These are phyloP conservation scores for Aspiorhynchus laticeps DNA, from an alignment of 2,113 vertebrate genomes.

Conservation along the genomic window DNA sequence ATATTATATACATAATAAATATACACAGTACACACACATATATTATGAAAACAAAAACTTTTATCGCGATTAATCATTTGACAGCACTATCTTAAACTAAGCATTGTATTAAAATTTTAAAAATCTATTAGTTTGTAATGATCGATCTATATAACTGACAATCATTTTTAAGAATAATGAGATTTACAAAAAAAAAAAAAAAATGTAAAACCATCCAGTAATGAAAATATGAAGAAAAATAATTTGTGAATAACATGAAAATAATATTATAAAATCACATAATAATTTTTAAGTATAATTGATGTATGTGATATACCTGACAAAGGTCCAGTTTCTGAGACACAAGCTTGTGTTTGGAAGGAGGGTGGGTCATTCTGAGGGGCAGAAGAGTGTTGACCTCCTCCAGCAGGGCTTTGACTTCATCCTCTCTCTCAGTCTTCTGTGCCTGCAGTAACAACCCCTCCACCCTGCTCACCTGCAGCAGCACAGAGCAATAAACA, in stretches of 20 bases:
- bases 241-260: not conserved
- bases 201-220: not conserved
- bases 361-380: no score
- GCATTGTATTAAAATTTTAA: no score
- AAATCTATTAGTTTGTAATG: no score
- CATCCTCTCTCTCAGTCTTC: slow-evolving; percentile 54
- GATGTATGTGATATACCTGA: slow-evolving; percentile 73
- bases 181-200: no score
- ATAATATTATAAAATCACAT: not conserved
- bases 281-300: not conserved
- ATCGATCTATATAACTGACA: no score
- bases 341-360: slow-evolving; percentile 65
- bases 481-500: slow-evolving; percentile 10
- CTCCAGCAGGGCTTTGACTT: slow-evolving; percentile 62
- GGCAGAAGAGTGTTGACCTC: slow-evolving; percentile 68
- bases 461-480: slow-evolving; percentile 83
- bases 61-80: no score
- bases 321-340: slow-evolving; percentile 83
- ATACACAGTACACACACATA: no score
- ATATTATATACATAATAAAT: no score
- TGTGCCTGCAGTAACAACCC: slow-evolving; percentile 79
- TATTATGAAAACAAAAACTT: no score
- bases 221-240: not conserved
- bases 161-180: no score
- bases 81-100: no score